Conservation (phyloP, 2,113 vertebrate genomes). For the Centropristis striata region DNA sequence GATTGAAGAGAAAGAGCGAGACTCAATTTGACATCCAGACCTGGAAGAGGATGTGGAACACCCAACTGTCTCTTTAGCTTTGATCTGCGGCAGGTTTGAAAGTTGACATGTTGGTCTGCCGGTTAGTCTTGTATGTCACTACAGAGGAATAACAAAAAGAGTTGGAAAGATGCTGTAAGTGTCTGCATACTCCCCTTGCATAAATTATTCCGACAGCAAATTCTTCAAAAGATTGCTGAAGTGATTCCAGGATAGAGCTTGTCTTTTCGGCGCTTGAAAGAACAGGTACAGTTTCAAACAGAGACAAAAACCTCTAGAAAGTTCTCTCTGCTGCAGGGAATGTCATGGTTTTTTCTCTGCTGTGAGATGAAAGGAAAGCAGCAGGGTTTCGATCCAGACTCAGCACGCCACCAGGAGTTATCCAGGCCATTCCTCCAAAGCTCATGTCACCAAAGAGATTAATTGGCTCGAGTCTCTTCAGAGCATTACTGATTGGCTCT, state of each 20-base stretch:
- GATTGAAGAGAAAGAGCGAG: conserved; percentile 9
- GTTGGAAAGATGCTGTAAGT: conserved; percentile 57
- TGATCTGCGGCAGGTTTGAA: conserved; percentile 47
- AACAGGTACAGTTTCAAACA: conserved; percentile 73
- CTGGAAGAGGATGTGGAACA: conserved; percentile 39
- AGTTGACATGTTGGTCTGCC: conserved; percentile 54
- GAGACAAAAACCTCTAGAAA: conserved; percentile 68
- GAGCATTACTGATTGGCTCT: conserved; percentile 77
- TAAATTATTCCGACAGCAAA: conserved; percentile 75
- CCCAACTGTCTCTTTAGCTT: conserved; percentile 55
- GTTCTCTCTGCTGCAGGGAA: conserved; percentile 54
- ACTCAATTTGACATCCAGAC: conserved; percentile 42
- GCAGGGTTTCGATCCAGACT: conserved; percentile 68
- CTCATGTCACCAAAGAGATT: conserved; percentile 80
- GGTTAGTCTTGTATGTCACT: conserved; percentile 55
- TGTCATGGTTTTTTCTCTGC: conserved; percentile 48
- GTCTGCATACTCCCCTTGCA: conserved; percentile 59
- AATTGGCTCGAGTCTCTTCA: conserved; percentile 73
- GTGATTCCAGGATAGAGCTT: conserved; percentile 61
- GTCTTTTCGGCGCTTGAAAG: conserved; percentile 59
- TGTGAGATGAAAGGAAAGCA: conserved; percentile 72
- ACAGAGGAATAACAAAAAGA: conserved; percentile 38
- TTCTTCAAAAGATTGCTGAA: conserved; percentile 71
- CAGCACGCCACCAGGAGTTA: conserved; percentile 73
- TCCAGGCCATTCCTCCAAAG: conserved; percentile 73